Conservation (phyloP, 37 sponge, comb jelly and placozoan species). For the Beroe ovata region DNA sequence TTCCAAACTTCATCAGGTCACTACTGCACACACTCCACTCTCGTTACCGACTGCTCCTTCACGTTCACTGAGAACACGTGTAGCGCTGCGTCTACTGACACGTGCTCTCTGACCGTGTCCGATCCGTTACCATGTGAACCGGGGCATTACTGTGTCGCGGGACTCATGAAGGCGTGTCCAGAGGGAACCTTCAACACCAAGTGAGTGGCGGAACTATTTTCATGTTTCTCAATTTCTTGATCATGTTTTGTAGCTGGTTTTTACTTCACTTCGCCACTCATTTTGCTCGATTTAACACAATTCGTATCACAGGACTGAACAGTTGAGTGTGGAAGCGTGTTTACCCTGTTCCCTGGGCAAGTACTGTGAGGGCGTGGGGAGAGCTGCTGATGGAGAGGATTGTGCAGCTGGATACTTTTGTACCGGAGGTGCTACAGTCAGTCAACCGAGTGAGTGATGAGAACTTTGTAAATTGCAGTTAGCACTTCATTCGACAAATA, state of each 20-base stretch:
- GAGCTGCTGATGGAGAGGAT: background rate
- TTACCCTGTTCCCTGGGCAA: constrained; percentile 15
- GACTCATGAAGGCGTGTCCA: background rate
- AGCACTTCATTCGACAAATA: no score
- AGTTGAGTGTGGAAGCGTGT: background rate
- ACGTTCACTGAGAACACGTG: background rate
- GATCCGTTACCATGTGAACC: background rate
- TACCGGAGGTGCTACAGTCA: constrained; percentile 8
- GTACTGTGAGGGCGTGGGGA: constrained; percentile 14
- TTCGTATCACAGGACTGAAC: constrained; percentile 1
- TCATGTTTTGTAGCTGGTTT: no score
- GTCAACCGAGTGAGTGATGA: constrained; percentile 13
- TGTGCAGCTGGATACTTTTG: constrained; percentile 55
- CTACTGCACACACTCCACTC: constrained; percentile 28
- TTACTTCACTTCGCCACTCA: background rate
- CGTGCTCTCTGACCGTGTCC: constrained; percentile 15
- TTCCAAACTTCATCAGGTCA: constrained; percentile 2
- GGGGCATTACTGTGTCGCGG: constrained; percentile 25
- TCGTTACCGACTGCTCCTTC: constrained; percentile 22
- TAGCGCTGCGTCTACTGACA: background rate
- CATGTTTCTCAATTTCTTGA: no score
- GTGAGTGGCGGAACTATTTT: no score
- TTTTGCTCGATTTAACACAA: background rate
- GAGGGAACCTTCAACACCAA: constrained; percentile 42
- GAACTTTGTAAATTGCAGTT: no score